These are phyloP conservation scores for Astreopora myriophthalma DNA, from an alignment of 64 coral and sea anemone species.

Conservation along the genomic window DNA sequence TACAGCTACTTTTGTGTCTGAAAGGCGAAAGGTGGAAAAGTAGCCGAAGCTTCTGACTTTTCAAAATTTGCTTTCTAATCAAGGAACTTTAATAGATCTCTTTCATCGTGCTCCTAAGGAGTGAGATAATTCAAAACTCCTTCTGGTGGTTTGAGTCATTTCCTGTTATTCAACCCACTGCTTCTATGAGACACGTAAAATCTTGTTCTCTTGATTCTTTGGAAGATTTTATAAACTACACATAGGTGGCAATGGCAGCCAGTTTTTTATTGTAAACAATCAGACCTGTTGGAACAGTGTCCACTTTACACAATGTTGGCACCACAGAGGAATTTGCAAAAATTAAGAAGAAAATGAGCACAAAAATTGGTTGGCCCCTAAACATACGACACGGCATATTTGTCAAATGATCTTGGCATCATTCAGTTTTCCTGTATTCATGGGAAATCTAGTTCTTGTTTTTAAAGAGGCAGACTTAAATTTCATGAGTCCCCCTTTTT, in stretches of 20 bases:
- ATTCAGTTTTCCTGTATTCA: neutral
- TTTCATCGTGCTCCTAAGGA: neutral
- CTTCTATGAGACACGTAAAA: conserved; percentile 25
- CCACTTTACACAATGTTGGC: neutral
- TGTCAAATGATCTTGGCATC: neutral
- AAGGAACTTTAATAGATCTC: neutral
- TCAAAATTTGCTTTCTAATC: neutral
- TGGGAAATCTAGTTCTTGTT: neutral
- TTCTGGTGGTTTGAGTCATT: neutral
- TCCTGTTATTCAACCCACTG: conserved; percentile 28
- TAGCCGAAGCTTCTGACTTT: no score
- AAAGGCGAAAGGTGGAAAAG: no score
- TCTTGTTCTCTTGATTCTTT: neutral
- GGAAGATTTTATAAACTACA: neutral
- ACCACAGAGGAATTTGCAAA: neutral
- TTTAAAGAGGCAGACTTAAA: neutral
- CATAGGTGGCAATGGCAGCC: neutral
- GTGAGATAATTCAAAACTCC: neutral
- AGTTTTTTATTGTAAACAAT: neutral
- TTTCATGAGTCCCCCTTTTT: no score
- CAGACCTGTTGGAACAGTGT: neutral
- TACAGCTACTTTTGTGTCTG: no score
- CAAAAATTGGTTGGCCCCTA: neutral
- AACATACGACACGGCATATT: neutral
- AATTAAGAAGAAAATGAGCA: neutral